Evolutionary conservation across 2,797 vertebrate species (phyloP), one percentile per base, ranked within the genome.

Genomic region (Sebastes melanostomus): DNA sequence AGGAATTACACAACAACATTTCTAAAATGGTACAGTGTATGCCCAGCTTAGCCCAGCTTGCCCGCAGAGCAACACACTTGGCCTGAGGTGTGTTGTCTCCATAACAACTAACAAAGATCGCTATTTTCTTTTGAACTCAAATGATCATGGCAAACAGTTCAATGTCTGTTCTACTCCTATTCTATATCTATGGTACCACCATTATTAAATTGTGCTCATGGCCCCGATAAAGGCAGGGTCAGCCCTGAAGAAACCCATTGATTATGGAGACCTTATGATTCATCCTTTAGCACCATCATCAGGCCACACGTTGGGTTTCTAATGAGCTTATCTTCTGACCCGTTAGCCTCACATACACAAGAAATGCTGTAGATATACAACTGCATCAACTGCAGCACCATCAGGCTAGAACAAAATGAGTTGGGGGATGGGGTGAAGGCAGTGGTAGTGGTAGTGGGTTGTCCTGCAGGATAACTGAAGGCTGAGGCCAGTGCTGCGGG

Each of bases 381-480:
- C 8, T 24, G 4, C 56, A 52, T 72, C 34, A 3, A 3, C 42
- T 72, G 46, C 24, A 32, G 42, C 30, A 32, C 32, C 56, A 25
- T 60, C 27, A 22, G 25, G 3, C 50, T 22, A 20, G 22, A 34
- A 38, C 32, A 9, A 34, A 70, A 10, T 5, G 11, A 22, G 8
- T n/a, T 9, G 25, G 12, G n/a, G 27, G 67, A 61, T 61, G 22
- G 27, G 27, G 30, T 63, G 20, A 30, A 74, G 71, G 32, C 22
- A 30, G 24, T 20, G 20, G n/a, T 2, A 24, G 4, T 30, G 66
- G 56, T 12, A 13, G 54, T 42, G 62, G n/a, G 24, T 59, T 22
- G 58, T 75, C 61, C 52, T 76, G 75, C 58, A 69, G 75, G 38
- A 29, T 25, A 46, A 20, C 59, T 38, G 77, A 42, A 73, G 60